phyloP scores from a whole-genome alignment of 2,797 vertebrate species.

The Sarcoramphus papa region DNA sequence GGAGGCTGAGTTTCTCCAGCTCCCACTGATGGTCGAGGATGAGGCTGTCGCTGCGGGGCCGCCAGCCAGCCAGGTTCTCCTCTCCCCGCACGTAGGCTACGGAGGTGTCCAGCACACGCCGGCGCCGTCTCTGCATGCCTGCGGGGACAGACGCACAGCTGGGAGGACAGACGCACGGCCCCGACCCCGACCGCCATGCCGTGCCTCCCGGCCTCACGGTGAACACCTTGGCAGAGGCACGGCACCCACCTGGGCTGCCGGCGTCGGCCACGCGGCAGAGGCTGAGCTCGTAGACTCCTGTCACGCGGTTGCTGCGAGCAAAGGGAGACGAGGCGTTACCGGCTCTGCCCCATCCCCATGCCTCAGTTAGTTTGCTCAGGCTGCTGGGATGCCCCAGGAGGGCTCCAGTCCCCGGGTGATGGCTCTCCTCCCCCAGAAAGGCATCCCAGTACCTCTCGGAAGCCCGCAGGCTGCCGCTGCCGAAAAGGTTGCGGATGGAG shows the following conservation, averaged over 20 bases:
- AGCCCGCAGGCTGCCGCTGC: constrained; percentile 86
- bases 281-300: constrained; percentile 94
- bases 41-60: constrained; percentile 95
- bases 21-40: constrained; percentile 99
- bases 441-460: constrained; percentile 82
- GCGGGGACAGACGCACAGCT: neutral
- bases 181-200: neutral
- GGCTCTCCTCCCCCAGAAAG: neutral
- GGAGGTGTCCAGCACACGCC: constrained; percentile 94
- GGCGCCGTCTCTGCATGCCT: constrained; percentile 97
- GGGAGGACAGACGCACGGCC: rapidly evolving
- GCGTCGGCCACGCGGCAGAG: constrained; percentile 91
- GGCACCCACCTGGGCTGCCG: constrained; percentile 88
- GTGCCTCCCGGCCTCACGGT: rapidly evolving
- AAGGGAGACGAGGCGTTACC: neutral
- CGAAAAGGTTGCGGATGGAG: constrained; percentile 93
- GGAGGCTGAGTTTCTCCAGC: constrained; percentile 94
- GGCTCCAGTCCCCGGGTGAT: neutral
- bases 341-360: neutral
- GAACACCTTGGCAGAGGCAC: neutral
- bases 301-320: constrained; percentile 87
- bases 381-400: neutral
- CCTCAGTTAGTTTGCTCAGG: neutral
- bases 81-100: constrained; percentile 96
- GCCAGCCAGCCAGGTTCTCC: constrained; percentile 97